Evolutionary conservation across 2,113 vertebrate species (phyloP).

Genomic region (Leptobrachium ailaonicum): DNA sequence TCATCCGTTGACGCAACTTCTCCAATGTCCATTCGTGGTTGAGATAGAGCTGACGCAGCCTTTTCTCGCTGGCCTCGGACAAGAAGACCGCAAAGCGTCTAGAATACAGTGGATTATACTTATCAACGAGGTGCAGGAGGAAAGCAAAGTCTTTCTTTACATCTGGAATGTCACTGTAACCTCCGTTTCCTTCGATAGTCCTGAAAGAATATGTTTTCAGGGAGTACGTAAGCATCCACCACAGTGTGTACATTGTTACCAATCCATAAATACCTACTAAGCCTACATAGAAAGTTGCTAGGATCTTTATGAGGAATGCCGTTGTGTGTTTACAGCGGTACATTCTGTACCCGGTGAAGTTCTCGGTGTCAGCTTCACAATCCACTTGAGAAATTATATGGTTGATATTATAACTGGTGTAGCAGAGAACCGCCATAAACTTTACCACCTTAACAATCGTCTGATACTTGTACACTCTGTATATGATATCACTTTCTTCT

Average conservation of each 20-base stretch:
- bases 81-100: slow-evolving; percentile 97
- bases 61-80: slow-evolving; percentile 96
- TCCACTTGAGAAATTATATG: slow-evolving; percentile 92
- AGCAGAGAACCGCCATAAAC: slow-evolving; percentile 95
- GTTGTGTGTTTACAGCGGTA: slow-evolving; percentile 94
- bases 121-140: slow-evolving; percentile 94
- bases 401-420: slow-evolving; percentile 92
- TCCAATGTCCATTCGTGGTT: slow-evolving; percentile 98
- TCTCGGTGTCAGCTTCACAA: slow-evolving; percentile 91
- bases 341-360: slow-evolving; percentile 90
- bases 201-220: slow-evolving; percentile 98
- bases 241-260: slow-evolving; percentile 83
- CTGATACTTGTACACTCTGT: slow-evolving; percentile 94
- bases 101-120: slow-evolving; percentile 95
- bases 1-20: slow-evolving; percentile 92
- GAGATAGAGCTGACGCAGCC: slow-evolving; percentile 93
- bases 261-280: slow-evolving; percentile 91
- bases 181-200: slow-evolving; percentile 96
- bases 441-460: slow-evolving; percentile 98
- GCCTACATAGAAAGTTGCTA: slow-evolving; percentile 96
- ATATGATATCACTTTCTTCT: slow-evolving; percentile 96
- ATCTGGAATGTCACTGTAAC: slow-evolving; percentile 97
- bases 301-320: slow-evolving; percentile 95
- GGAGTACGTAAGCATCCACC: slow-evolving; percentile 96
- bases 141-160: slow-evolving; percentile 98